Base-by-base conservation (phyloP, 92 coral and sea anemone genomes). In the Galaxea fascicularis region DNA sequence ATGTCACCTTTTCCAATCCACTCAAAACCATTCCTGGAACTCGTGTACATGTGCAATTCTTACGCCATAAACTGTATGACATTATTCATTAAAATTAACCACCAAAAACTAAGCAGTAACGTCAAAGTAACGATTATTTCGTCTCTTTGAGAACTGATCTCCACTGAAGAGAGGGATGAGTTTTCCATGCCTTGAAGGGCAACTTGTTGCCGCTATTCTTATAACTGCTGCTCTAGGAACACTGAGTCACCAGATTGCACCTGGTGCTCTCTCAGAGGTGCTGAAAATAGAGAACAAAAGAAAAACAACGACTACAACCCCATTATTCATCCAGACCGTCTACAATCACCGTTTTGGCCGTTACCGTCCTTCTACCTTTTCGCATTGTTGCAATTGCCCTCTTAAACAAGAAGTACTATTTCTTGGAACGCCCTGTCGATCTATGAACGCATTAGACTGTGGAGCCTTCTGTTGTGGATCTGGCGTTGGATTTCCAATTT, bases 401-500 rank as follows among this genome's bases (percentile, higher is more conserved):
- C 28, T 27, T 16, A 63, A 65, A 47, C 47, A 45, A 18, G 83
- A 35, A 65, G 17, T 78, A 18, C 51, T 78, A 46, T 46, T 78
- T 63, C 83, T 16, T 46, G 83, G 83, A 9, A 73, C 73, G 45
- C 73, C 83, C 20, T 78, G 83, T 78, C 44, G 72, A 25, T 59
- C 73, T 20, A 31, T 78, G 54, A 27, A 11, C 9, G 72, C 83
- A 12, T 46, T 28, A 25, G 51, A 17, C 18, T 78, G 74, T 46
- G 73, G 73, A 27, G 83, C 28, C 13, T 78, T 78, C 67, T 31
- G 73, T 4, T 78, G 83, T 65, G 83, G 72, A 18, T 64, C 44
- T 45, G 83, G 83, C 49, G 64, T 65, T 78, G 83, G 73, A 41
- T 78, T 78, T 44, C 83, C 74, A 28, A 65, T 78, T 44, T 47